A percentile compares a stretch with the other conserved stretches of the same genome.
Conservation (phyloP, 2,888 invertebrate species). For the Pimpla rufipes region DNA sequence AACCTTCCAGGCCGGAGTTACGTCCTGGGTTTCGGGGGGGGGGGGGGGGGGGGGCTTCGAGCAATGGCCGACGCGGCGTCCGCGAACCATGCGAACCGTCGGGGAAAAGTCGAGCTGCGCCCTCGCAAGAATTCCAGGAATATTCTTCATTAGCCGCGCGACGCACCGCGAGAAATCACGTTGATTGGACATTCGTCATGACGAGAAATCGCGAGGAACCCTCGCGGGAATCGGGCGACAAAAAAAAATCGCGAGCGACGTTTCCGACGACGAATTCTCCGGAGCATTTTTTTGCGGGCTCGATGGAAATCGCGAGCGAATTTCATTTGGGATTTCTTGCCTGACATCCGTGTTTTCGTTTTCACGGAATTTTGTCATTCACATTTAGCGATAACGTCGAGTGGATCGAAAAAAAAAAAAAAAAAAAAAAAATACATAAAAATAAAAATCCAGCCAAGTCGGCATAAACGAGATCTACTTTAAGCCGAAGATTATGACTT, state of each 20-base stretch:
- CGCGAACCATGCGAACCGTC: conserved; percentile 4
- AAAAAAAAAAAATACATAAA: neutral
- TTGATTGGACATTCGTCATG: conserved; percentile 34
- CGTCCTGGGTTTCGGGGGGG: conserved; percentile 16
- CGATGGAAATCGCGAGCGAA: neutral
- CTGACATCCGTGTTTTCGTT: too few relatives aligned
- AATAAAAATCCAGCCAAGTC: neutral
- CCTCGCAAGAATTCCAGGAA: conserved; percentile 52
- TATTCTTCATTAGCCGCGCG: conserved; percentile 60
- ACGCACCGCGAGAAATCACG: conserved; percentile 5
- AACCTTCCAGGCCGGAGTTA: conserved; percentile 26
- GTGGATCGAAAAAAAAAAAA: neutral
- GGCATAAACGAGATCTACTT: neutral
- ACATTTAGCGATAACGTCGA: neutral
- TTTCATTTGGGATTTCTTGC: too few relatives aligned
- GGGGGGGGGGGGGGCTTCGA: too few relatives aligned
- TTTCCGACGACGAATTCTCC: conserved; percentile 6
- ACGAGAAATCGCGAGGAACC: conserved; percentile 17
- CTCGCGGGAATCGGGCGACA: conserved; percentile 1
- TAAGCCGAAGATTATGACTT: neutral
- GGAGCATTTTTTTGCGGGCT: neutral
- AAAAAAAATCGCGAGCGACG: neutral
- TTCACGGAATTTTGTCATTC: too few relatives aligned
- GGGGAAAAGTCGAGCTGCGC: conserved; percentile 34
- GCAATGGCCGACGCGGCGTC: conserved; percentile 30